These are phyloP conservation scores for Bombus cullumanus DNA, from an alignment of 1,140 invertebrate genomes.

Conservation along the genomic window DNA sequence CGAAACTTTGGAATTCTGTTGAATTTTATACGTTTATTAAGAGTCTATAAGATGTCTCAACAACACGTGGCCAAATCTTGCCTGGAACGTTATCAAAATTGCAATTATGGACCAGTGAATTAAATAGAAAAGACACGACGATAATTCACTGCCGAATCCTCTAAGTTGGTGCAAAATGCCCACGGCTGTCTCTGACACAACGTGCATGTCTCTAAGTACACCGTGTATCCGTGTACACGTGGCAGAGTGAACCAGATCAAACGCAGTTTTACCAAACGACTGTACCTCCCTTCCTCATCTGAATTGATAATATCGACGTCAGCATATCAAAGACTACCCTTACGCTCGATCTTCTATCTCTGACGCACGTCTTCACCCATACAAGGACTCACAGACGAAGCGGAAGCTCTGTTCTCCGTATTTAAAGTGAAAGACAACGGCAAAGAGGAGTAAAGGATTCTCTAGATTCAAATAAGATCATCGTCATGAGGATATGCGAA, in stretches of 20 bases:
- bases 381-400: slow-evolving; percentile 21
- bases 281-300: slow-evolving; percentile 76
- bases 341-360: slow-evolving; percentile 44
- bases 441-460: slow-evolving; percentile 22
- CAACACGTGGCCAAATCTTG: too few relatives aligned
- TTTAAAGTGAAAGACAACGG: slow-evolving; percentile 62
- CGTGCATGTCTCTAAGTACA: slow-evolving; percentile 10
- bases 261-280: slow-evolving; percentile 80
- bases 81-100: too few relatives aligned
- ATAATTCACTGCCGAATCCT: not conserved
- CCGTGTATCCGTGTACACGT: slow-evolving; percentile 35
- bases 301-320: slow-evolving; percentile 81
- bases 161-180: slow-evolving; percentile 62
- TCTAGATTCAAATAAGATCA: slow-evolving; percentile 73
- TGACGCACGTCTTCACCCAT: slow-evolving; percentile 45
- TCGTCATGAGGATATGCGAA: slow-evolving; percentile 49
- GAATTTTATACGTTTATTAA: not conserved
- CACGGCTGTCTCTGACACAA: slow-evolving; percentile 48
- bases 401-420: slow-evolving; percentile 46
- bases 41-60: not conserved
- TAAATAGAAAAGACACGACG: not conserved
- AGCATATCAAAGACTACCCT: slow-evolving; percentile 80
- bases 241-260: slow-evolving; percentile 76
- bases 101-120: not conserved
- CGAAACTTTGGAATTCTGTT: too few relatives aligned